These are phyloP conservation scores for Emydura subglobosa DNA, from an alignment of 2,113 vertebrate species.

Conservation along the genomic window DNA sequence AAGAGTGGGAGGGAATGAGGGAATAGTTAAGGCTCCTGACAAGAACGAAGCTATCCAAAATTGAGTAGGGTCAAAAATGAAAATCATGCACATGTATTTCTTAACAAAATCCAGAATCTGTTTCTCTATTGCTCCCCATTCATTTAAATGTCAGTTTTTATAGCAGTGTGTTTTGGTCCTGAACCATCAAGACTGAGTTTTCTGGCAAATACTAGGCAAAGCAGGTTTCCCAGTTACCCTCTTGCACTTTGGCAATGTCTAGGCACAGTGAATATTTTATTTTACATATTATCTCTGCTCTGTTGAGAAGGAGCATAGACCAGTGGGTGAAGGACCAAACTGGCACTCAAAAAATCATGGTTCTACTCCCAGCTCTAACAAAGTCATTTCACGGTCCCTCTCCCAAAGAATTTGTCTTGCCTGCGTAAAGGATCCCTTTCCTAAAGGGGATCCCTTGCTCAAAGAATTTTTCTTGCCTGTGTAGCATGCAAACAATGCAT, in stretches of 20 bases:
- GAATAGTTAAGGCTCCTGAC: background rate
- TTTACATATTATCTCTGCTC: background rate
- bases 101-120: background rate
- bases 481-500: background rate
- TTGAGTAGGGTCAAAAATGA: background rate
- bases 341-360: background rate
- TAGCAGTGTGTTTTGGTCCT: background rate
- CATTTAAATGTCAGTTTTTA: slow-evolving; percentile 8
- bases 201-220: background rate
- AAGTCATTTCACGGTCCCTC: background rate
- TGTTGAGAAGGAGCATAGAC: background rate
- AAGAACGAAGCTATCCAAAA: background rate
- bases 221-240: background rate
- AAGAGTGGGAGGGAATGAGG: background rate
- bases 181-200: background rate
- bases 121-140: background rate
- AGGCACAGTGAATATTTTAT: background rate
- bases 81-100: background rate
- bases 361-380: background rate
- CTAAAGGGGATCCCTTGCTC: background rate
- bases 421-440: background rate
- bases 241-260: background rate
- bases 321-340: background rate
- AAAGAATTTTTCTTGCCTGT: background rate
- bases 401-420: background rate